Evolutionary conservation across 2,113 vertebrate genomes (phyloP), one percentile per base, ranked within the genome.

Genomic region (Macheiramphus alcinus): DNA sequence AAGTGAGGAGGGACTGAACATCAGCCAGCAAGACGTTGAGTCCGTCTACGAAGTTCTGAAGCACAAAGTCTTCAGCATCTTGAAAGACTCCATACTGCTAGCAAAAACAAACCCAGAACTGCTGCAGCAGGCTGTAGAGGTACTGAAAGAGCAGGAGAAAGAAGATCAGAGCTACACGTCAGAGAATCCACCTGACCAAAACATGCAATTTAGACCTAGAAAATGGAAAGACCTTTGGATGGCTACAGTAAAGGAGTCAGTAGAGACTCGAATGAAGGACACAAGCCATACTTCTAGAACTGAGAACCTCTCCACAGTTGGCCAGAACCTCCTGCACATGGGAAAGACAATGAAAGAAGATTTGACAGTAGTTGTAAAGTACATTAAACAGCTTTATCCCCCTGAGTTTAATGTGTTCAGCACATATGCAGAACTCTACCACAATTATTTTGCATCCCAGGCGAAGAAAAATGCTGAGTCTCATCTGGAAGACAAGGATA

Each of bases 301-400:
- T 16, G 97, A 93, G 40, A 95, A 42, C 75, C 94, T 91, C 62
- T 98, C 99, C 5, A 71, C 96, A 58, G 78, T 98, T 19, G 99
- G 98, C 93, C 98, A 72, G 73, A 71, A 95, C 83, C 98, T 99
- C 86, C 97, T 98, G 84, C 91, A 97, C 81, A 86, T 99, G 98
- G 99, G 99, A 58, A 98, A 82, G 86, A 96, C 98, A 38, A 97
- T 99, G 96, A 98, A 98, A 94, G 97, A 98, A 42, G 99, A 99
- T 97, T 97, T 99, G 93, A 98, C 98, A 81, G 93, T 72, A 7
- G 97, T 99, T 94, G 98, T 91, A 50, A 96, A 95, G 86, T 80
- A 74, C 8, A 97, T 99, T 65, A 97, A 94, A 92, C 96, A 94
- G 16, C 98, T 98, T 91, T 99, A 99, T 95, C 98, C 98, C 14